Base-by-base conservation (phyloP, 2,797 vertebrate genomes). In the Micropoecilia bifurca region DNA sequence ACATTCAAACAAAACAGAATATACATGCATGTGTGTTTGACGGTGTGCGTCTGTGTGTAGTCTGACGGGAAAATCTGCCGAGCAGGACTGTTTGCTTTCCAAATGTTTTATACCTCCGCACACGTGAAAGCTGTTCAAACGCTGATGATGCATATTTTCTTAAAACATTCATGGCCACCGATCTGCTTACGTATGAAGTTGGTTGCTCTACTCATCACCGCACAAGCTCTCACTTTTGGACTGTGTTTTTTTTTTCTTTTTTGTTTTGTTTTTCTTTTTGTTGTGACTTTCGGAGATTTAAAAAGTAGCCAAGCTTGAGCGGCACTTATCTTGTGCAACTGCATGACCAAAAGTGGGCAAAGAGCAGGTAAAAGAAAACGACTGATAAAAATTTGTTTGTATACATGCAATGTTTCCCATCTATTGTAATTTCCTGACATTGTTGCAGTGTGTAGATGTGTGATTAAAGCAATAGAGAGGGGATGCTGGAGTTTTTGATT, bases 381-480 rank as follows among this genome's bases (percentile, higher is more conserved):
- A 86, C 68, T 74, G 88, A 87, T 47, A 74, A 81, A 82, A 73
- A 85, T 87, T 85, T 90, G 89, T 94, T 94, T 95, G 94, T 95
- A 91, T 93, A 93, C 92, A 92, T 95, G 93, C 92, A 93, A 91
- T 94, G 89, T 93, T 84, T 91, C 61, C 88, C 84, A 90, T 80
- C 85, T 86, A 90, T 91, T 90, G 90, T 89, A 93, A 92, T 93
- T 88, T 90, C 91, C 88, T 87, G 84, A 90, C 50, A 89, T 88
- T 91, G 89, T 94, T 94, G 92, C 90, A 78, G 84, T 94, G 91
- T 94, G 84, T 83, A 91, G 91, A 91, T 93, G 88, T 95, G 89
- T 93, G 93, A 95, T 95, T 93, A 94, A 95, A 95, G 94, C 93
- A 95, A 95, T 95, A 93, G 90, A 90, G 85, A 86, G 87, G 91